phyloP scores from a whole-genome alignment of 2,888 invertebrate species.

The Mesorhabditis spiculigera region DNA sequence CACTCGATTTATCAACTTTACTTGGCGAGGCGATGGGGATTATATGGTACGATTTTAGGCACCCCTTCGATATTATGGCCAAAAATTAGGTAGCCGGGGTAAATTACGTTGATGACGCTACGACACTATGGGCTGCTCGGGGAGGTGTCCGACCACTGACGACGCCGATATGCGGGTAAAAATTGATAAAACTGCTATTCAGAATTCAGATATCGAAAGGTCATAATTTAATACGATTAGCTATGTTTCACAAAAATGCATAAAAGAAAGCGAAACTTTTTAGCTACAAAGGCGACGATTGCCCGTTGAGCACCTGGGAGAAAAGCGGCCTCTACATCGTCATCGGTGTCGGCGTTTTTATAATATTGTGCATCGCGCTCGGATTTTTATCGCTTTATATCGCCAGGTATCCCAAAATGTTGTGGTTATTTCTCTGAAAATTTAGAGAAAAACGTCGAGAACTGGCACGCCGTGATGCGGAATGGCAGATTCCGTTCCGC shows the following conservation, averaged over 20 bases:
- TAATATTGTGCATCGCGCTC: neutral
- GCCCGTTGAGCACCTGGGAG: neutral
- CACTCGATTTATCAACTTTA: conserved; percentile 1
- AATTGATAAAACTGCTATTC: neutral
- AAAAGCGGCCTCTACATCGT: neutral
- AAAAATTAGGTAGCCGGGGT: conserved; percentile 1
- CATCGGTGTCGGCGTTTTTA: conserved; percentile 1
- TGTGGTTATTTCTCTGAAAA: neutral
- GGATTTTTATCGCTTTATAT: neutral
- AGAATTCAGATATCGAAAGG: too few relatives aligned
- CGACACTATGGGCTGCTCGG: neutral
- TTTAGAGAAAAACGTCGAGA: conserved; percentile 25
- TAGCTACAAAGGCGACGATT: neutral
- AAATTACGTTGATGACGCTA: neutral
- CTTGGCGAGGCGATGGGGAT: neutral
- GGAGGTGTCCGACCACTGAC: neutral
- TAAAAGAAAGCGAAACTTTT: neutral
- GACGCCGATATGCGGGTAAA: conserved; percentile 5
- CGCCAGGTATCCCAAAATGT: neutral
- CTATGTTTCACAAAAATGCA: too few relatives aligned
- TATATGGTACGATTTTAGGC: neutral
- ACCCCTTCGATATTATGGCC: neutral
- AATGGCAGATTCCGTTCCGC: conserved; percentile 30
- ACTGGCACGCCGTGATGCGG: conserved; percentile 22
- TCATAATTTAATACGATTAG: too few relatives aligned